phyloP scores from a whole-genome alignment of 1,140 invertebrate species.

The Temnothorax nylanderi region DNA sequence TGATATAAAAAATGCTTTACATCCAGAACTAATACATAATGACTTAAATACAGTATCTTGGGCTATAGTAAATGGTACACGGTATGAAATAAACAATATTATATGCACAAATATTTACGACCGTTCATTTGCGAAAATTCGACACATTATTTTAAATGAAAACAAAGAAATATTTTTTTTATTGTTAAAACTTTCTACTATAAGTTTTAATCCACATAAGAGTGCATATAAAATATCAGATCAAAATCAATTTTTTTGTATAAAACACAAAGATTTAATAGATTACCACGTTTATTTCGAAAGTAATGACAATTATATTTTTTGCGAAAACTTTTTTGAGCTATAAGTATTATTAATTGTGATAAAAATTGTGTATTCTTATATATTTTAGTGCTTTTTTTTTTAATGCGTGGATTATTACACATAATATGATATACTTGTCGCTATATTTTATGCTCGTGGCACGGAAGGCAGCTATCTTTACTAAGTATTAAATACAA shows the following conservation, averaged over 20 bases:
- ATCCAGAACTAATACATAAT: neutral
- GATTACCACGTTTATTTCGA: slow-evolving; percentile 1
- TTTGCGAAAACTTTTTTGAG: neutral
- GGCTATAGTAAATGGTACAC: slow-evolving; percentile 20
- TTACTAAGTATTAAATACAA: too few species aligned
- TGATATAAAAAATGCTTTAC: slow-evolving; percentile 6
- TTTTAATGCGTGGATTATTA: too few species aligned
- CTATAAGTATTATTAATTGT: neutral
- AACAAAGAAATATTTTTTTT: neutral
- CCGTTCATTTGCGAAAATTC: slow-evolving; percentile 5
- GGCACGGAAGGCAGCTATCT: too few species aligned
- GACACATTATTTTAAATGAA: slow-evolving; percentile 21
- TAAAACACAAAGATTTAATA: slow-evolving; percentile 30
- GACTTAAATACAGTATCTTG: slow-evolving; percentile 24
- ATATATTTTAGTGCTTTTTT: too few species aligned
- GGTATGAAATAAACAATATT: neutral
- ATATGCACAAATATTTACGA: slow-evolving; percentile 15
- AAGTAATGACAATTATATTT: slow-evolving; percentile 3
- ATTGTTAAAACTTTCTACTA: slow-evolving; percentile 7
- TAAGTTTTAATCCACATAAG: neutral
- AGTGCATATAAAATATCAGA: slow-evolving; percentile 17
- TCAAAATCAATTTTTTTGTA: slow-evolving; percentile 18
- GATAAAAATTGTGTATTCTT: neutral
- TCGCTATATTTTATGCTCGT: too few species aligned
- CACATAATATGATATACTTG: too few species aligned